Conservation (phyloP, 2,888 invertebrate species). For the Eupithecia inturbata region DNA sequence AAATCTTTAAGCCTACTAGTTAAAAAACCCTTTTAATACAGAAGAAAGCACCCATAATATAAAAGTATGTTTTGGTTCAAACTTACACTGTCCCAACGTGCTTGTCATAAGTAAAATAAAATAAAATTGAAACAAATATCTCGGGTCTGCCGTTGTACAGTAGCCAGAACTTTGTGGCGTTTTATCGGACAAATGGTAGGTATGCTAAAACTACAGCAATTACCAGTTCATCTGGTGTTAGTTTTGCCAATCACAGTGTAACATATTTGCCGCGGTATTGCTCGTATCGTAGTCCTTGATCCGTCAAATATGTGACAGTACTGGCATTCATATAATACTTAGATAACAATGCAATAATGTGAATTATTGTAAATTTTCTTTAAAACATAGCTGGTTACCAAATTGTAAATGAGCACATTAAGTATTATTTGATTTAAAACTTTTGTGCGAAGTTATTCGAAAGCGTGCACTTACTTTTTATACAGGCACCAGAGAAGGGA, state of each 20-base stretch:
- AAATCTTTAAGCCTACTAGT: constrained; percentile 38
- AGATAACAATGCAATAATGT: constrained; percentile 32
- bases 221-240: constrained; percentile 84
- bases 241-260: constrained; percentile 78
- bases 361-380: constrained; percentile 18
- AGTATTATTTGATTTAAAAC: constrained; percentile 27
- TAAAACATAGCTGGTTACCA: constrained; percentile 40
- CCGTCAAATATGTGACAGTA: constrained; percentile 61
- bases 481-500: constrained; percentile 91
- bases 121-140: constrained; percentile 52
- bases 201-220: constrained; percentile 74
- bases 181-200: constrained; percentile 83
- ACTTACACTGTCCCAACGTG: constrained; percentile 50
- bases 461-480: constrained; percentile 88
- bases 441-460: background rate
- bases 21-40: constrained; percentile 14
- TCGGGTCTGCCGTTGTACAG: constrained; percentile 80
- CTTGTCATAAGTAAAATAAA: constrained; percentile 44
- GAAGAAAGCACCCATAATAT: constrained; percentile 23
- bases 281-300: constrained; percentile 71
- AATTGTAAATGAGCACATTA: constrained; percentile 45
- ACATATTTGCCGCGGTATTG: constrained; percentile 66
- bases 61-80: constrained; percentile 33
- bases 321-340: constrained; percentile 32
- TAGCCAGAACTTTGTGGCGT: constrained; percentile 82